Evolutionary conservation across 2,113 vertebrate species (phyloP).

Genomic region (Sceloporus undulatus): DNA sequence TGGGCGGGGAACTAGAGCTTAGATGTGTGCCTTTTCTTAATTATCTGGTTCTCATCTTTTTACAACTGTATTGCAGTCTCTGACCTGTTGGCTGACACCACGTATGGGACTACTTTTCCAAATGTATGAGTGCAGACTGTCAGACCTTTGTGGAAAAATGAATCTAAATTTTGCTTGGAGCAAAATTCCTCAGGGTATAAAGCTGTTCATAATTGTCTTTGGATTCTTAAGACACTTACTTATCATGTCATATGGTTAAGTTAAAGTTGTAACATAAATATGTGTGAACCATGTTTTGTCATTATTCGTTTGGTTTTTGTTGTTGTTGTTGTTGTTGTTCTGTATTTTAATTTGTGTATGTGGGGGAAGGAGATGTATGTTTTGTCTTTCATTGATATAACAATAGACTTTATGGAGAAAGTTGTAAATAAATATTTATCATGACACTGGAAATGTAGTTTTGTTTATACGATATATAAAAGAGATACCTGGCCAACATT

Average conservation of each 20-base stretch:
- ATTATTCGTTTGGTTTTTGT: background rate
- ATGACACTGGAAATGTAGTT: conserved; percentile 13
- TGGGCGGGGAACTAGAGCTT: background rate
- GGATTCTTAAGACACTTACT: background rate
- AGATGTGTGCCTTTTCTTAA: background rate
- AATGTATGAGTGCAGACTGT: conserved; percentile 12
- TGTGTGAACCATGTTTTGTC: conserved; percentile 13
- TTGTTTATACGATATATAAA: background rate
- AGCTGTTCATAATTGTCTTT: conserved; percentile 40
- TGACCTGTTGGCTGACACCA: conserved; percentile 24
- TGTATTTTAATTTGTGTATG: conserved; percentile 18
- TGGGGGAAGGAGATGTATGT: background rate
- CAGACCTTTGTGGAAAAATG: conserved; percentile 52
- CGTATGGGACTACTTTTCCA: conserved; percentile 34
- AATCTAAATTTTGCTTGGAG: conserved; percentile 50
- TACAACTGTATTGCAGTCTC: conserved; percentile 25
- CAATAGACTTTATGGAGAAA: conserved; percentile 8
- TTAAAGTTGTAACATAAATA: conserved; percentile 5
- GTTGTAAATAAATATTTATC: conserved; percentile 27
- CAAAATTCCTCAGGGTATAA: conserved; percentile 41
- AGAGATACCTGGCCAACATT: background rate
- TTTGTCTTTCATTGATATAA: background rate
- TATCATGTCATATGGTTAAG: conserved; percentile 1
- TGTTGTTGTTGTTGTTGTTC: background rate
- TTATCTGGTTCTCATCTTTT: background rate